Evolutionary conservation across 2,113 vertebrate species (phyloP).

Genomic region (Smithornis capensis): DNA sequence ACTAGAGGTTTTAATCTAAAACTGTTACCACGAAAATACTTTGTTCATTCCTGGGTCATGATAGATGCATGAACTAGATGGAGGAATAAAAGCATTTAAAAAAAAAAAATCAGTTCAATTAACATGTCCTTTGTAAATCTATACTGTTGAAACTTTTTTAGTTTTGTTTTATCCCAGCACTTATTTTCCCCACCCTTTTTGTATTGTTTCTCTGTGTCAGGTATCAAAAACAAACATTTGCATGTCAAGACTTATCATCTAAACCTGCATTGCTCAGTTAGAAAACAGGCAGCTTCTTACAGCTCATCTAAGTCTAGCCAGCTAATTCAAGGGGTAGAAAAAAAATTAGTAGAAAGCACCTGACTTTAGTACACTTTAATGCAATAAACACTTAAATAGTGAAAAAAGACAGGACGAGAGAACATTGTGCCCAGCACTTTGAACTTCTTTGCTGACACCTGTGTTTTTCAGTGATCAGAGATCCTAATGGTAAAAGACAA

Average conservation of each 20-base stretch:
- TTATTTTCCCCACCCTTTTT: background rate
- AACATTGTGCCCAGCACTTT: background rate
- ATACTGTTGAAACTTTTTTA: background rate
- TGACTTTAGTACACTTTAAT: background rate
- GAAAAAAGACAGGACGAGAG: background rate
- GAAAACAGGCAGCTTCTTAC: background rate
- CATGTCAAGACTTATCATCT: background rate
- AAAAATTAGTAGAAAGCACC: background rate
- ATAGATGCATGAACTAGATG: background rate
- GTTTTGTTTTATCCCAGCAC: background rate
- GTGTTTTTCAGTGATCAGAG: background rate
- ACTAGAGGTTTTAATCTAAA: background rate
- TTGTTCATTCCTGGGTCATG: background rate
- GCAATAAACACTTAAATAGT: background rate
- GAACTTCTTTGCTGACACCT: background rate
- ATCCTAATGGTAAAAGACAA: background rate
- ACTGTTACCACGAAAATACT: background rate
- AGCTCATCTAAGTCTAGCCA: background rate
- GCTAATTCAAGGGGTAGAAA: accelerated
- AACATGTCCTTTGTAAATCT: background rate
- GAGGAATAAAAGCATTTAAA: background rate
- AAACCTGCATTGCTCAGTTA: background rate
- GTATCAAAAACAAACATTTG: background rate
- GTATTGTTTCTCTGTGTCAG: background rate
- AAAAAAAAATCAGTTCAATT: background rate